Evolutionary conservation across 2,888 invertebrate species (phyloP).

Genomic region (Ophion obscuratus): DNA sequence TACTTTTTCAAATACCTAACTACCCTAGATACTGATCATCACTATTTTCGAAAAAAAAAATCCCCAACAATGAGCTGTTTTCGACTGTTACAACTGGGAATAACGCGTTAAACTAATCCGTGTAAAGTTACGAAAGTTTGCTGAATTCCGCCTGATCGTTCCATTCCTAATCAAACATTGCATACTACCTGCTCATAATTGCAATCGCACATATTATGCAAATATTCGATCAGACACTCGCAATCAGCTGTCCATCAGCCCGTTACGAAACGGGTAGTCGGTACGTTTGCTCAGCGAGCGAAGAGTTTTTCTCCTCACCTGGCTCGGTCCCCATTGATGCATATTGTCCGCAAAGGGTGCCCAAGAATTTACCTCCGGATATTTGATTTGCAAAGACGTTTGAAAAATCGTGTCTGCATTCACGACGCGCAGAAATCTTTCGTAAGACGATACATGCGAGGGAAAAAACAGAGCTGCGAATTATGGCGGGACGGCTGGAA

Average conservation of each 20-base stretch:
- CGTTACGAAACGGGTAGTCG: no score
- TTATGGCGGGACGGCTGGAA: background rate
- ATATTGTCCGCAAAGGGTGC: background rate
- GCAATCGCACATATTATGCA: background rate
- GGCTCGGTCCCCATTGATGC: background rate
- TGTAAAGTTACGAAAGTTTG: no score
- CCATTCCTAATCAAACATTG: no score
- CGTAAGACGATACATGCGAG: slow-evolving; percentile 48
- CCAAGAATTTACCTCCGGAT: background rate
- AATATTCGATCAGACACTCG: no score
- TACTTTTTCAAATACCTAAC: no score
- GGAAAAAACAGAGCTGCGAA: slow-evolving; percentile 6
- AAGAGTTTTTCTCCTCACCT: background rate
- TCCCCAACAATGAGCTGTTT: no score
- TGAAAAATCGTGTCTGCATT: slow-evolving; percentile 2
- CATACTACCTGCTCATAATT: slow-evolving; percentile 60
- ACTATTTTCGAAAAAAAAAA: no score
- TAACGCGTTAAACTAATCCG: no score
- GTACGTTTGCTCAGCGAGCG: background rate
- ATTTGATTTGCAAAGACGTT: slow-evolving; percentile 3
- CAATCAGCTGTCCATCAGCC: no score
- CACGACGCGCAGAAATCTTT: slow-evolving; percentile 53
- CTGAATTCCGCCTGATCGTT: no score
- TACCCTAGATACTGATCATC: no score
- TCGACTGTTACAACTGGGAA: no score